Conservation (phyloP, 2,797 vertebrate genomes). For the Argyrosomus regius region DNA sequence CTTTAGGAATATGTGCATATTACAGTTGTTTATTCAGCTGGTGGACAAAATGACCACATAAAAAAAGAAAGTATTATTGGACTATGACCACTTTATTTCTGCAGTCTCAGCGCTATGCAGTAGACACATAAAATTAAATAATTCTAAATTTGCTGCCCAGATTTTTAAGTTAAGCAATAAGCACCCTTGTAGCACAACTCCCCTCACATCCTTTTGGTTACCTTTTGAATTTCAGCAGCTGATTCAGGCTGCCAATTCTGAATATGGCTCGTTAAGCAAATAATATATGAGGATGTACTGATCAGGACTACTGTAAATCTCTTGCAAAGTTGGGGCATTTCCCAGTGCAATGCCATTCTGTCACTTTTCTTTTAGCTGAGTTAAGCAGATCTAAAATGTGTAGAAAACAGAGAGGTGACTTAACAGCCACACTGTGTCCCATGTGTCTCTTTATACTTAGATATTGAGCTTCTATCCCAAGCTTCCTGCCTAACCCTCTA, state of each 20-base stretch:
- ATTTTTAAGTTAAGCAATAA: not conserved
- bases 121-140: not conserved
- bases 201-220: not conserved
- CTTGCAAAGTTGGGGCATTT: not conserved
- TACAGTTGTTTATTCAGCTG: constrained; percentile 39
- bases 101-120: not conserved
- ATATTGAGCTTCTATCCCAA: constrained; percentile 75
- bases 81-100: not conserved
- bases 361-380: constrained; percentile 47
- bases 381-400: constrained; percentile 38
- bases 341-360: constrained; percentile 8
- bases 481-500: constrained; percentile 68
- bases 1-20: not conserved
- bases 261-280: constrained; percentile 3
- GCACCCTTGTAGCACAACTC: not conserved
- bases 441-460: constrained; percentile 67
- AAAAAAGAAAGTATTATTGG: constrained; percentile 5
- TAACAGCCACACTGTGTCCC: constrained; percentile 54
- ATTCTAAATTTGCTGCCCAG: constrained; percentile 2
- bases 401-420: constrained; percentile 59
- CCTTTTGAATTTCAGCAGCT: constrained; percentile 15
- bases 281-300: constrained; percentile 11
- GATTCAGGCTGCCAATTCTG: constrained; percentile 5
- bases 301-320: constrained; percentile 1
- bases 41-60: constrained; percentile 24